Evolutionary conservation across 2,797 vertebrate species (phyloP).

Genomic region (Diplodus sargus): DNA sequence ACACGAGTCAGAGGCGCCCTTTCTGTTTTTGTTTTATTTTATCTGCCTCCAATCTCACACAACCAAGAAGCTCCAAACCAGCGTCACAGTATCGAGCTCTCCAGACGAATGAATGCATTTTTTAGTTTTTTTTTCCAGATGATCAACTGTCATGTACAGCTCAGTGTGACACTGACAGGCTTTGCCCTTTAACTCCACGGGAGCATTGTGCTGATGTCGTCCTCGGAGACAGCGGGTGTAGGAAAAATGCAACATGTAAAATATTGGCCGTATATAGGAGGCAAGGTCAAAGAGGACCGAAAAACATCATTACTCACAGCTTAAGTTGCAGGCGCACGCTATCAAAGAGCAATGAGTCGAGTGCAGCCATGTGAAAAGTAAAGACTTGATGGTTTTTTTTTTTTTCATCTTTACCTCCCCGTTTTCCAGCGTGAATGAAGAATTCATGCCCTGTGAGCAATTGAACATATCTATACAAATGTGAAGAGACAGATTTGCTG

Average conservation of each 20-base stretch:
- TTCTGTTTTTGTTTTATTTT: not conserved
- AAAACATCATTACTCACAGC: conserved; percentile 71
- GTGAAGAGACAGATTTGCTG: conserved; percentile 70
- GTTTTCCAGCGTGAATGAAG: conserved; percentile 56
- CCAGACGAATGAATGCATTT: conserved; percentile 13
- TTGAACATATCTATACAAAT: conserved; percentile 71
- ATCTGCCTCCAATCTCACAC: not conserved
- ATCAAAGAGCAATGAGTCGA: conserved; percentile 69
- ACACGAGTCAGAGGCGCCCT: not conserved
- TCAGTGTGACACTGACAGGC: conserved; percentile 41
- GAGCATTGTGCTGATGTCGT: conserved; percentile 1
- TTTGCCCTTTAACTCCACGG: not conserved
- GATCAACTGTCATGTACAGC: conserved; percentile 43
- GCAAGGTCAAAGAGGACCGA: conserved; percentile 66
- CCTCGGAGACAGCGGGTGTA: conserved; percentile 40
- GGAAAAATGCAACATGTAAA: conserved; percentile 59
- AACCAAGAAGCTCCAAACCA: conserved; percentile 12
- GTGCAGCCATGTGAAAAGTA: conserved; percentile 74
- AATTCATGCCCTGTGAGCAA: conserved; percentile 69
- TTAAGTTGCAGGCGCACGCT: conserved; percentile 61
- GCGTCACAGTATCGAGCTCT: conserved; percentile 6
- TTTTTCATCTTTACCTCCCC: conserved; percentile 53
- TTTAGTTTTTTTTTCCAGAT: conserved; percentile 34
- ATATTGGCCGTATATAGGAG: conserved; percentile 31
- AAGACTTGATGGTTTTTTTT: conserved; percentile 61